Percentiles rank a stretch among this genome's conserved stretches.
These are phyloP conservation scores for Strigamia crassipes DNA, from an alignment of 2,888 invertebrate genomes.

Conservation along the genomic window DNA sequence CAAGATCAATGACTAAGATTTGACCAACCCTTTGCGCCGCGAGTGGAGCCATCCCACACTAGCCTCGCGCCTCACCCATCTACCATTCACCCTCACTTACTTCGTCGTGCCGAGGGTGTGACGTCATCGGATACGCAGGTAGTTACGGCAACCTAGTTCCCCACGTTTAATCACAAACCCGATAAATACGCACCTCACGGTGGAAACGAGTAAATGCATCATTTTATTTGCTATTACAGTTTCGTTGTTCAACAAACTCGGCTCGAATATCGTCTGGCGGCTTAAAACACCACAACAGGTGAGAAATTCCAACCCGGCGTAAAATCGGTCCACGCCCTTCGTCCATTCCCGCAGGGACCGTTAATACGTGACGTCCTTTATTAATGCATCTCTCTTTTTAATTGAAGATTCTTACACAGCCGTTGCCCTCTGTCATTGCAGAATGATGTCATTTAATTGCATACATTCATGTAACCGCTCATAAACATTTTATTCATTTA, in stretches of 20 bases:
- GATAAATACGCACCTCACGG: neutral
- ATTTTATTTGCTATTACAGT: neutral
- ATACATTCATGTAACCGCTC: neutral
- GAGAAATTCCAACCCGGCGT: neutral
- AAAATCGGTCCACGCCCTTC: constrained; percentile 10
- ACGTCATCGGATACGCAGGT: constrained; percentile 12
- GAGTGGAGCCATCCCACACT: constrained; percentile 17
- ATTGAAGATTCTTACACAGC: neutral
- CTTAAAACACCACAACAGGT: neutral
- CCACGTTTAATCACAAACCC: neutral
- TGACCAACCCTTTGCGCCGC: neutral
- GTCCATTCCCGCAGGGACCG: neutral
- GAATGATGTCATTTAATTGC: constrained; percentile 7
- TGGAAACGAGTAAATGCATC: neutral
- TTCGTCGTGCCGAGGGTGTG: neutral
- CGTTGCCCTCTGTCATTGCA: neutral
- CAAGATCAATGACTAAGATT: constrained; percentile 31
- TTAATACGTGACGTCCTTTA: neutral
- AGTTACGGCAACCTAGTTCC: constrained; percentile 1
- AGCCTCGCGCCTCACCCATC: neutral
- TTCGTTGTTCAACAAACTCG: neutral
- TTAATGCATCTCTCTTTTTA: neutral
- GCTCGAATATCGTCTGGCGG: neutral
- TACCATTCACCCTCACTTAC: neutral
- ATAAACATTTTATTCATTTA: neutral